Conservation (phyloP, 2,888 invertebrate genomes). For the Meiosimyza platycephala region DNA sequence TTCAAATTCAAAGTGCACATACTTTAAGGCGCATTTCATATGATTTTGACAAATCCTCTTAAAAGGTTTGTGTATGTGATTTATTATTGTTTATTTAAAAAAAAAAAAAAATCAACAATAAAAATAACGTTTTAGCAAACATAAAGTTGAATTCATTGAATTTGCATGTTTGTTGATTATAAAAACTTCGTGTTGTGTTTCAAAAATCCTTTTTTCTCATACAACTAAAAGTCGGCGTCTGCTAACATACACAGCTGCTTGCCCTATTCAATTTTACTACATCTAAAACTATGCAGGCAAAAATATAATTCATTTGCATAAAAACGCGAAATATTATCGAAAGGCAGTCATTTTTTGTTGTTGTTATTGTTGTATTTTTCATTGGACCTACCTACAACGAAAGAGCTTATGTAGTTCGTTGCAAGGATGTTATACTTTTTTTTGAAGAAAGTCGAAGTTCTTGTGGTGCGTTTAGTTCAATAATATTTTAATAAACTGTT, state of each 20-base stretch:
- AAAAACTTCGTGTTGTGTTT: not conserved
- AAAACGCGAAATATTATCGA: constrained; percentile 10
- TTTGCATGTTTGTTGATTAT: not conserved
- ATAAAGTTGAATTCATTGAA: not conserved
- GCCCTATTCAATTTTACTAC: not conserved
- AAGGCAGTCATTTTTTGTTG: not conserved
- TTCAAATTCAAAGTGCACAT: constrained; percentile 28
- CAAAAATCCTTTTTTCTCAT: not conserved
- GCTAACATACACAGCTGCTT: not conserved
- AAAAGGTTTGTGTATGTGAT: constrained; percentile 19
- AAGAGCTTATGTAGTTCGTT: not conserved
- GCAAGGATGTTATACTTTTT: not conserved
- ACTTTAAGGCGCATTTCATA: constrained; percentile 29
- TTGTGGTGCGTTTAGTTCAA: too few species aligned
- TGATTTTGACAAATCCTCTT: constrained; percentile 31
- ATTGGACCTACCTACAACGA: not conserved
- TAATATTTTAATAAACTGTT: too few species aligned
- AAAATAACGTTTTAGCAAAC: too few species aligned
- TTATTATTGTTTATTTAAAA: constrained; percentile 7
- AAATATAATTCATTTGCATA: constrained; percentile 25
- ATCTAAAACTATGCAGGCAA: constrained; percentile 20
- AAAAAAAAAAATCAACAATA: too few species aligned
- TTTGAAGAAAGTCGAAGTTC: too few species aligned
- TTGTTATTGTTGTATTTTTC: not conserved
- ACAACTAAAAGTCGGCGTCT: not conserved